Evolutionary conservation across 2,888 invertebrate genomes (phyloP).

Genomic region (Agrochola circellaris): DNA sequence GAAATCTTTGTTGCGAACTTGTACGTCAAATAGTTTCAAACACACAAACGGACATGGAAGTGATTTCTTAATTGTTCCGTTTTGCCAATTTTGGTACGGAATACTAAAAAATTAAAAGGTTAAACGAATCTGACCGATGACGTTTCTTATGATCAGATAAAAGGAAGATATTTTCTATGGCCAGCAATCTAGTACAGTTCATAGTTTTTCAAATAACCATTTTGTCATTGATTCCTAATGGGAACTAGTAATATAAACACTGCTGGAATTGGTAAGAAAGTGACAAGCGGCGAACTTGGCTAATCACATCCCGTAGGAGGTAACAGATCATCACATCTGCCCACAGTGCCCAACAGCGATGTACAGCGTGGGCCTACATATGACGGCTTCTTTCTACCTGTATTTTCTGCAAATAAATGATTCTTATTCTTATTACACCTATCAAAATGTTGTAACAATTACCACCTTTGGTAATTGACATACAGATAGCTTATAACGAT

Average conservation of each 20-base stretch:
- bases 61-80: constrained; percentile 25
- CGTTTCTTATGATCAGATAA: constrained; percentile 2
- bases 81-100: constrained; percentile 32
- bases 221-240: background rate
- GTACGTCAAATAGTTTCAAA: constrained; percentile 22
- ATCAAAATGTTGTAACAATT: constrained; percentile 6
- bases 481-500: constrained; percentile 14
- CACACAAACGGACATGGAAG: background rate
- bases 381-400: background rate
- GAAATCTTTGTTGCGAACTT: background rate
- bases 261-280: background rate
- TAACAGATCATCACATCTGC: constrained; percentile 6
- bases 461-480: background rate
- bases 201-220: background rate
- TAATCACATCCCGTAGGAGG: background rate
- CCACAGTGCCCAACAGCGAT: background rate
- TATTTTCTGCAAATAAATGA: too few relatives aligned
- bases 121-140: constrained; percentile 13
- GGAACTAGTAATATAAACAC: background rate
- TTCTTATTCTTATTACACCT: background rate
- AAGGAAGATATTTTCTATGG: background rate
- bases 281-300: background rate
- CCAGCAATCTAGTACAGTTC: background rate
- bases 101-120: constrained; percentile 14
- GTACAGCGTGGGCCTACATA: background rate